Evolutionary conservation across 2,113 vertebrate species (phyloP), one percentile per base, ranked within the genome.

Genomic region (Perca schrenkii): DNA sequence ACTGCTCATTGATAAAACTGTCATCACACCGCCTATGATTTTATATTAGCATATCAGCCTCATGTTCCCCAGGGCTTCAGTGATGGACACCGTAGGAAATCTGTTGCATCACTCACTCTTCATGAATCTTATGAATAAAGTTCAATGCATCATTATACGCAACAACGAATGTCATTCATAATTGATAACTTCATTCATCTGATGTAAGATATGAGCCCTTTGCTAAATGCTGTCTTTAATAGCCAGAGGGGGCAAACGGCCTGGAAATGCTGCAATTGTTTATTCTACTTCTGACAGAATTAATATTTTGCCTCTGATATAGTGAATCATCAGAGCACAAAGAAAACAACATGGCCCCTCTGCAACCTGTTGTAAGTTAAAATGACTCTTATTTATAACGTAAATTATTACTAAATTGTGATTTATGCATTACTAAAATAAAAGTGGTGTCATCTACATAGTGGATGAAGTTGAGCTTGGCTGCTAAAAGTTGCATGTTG

Each of bases 71-170:
- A 8, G 14, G 50, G 40, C 50, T 5, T n/a, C 40, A 22, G 50
- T 11, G 57, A 63, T 22, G 61, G 53, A 25, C 52, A 31, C 70
- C 31, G 46, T n/a, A 17, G n/a, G 19, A 50, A 50, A 54, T 40
- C 2, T 52, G 53, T 73, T 83, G 53, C 53, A 83, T 83, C 61
- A 83, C 25, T 73, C 61, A 60, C 28, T 77, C 52, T 54, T 63
- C n/a, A 71, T 64, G 49, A 69, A 64, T 63, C 22, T 11, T 54
- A 57, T 25, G n/a, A 71, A 65, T 71, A 52, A 57, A 57, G 57
- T 62, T 71, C 68, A 52, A 8, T n/a, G 57, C 11, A 31, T 4
- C 21, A n/a, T 52, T 58, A 77, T 77, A 52, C 19, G 60, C 74
- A 83, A 77, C 28, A 34, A 64, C 2, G 1, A 21, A 58, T 52